Conservation (phyloP, 2,113 vertebrate genomes). For the Caretta caretta region DNA sequence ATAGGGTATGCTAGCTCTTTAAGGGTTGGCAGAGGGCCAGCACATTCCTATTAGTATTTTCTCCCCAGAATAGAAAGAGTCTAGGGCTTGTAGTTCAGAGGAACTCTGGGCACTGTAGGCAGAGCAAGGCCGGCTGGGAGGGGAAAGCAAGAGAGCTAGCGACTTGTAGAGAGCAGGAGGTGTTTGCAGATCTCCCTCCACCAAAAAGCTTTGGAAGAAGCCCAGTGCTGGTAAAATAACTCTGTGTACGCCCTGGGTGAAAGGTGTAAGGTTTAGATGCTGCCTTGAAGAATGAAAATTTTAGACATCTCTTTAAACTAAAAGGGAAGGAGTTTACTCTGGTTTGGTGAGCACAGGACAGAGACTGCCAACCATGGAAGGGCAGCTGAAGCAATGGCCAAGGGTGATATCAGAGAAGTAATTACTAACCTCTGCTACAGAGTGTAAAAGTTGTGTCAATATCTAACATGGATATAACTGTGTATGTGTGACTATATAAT, state of each 20-base stretch:
- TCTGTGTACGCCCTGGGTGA: neutral
- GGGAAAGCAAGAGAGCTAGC: neutral
- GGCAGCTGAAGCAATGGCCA: neutral
- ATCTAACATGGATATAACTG: no score
- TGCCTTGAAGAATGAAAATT: neutral
- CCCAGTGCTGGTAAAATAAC: neutral
- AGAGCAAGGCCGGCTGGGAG: fast-evolving
- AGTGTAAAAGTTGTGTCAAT: neutral
- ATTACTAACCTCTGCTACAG: neutral
- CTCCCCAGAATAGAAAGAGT: neutral
- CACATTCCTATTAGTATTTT: neutral
- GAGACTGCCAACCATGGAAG: neutral
- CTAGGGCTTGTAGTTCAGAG: neutral
- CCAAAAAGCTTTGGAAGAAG: neutral
- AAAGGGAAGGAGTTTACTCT: neutral
- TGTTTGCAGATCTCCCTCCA: neutral
- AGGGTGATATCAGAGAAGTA: neutral
- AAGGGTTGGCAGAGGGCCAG: neutral
- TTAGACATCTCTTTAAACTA: neutral
- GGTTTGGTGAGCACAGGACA: neutral
- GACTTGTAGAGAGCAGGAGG: neutral
- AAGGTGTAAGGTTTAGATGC: neutral
- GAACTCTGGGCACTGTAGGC: neutral
- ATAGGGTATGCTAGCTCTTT: neutral
- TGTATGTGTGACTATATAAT: neutral